Base-by-base conservation (phyloP, 1,140 invertebrate species). In the Panonychus citri region DNA sequence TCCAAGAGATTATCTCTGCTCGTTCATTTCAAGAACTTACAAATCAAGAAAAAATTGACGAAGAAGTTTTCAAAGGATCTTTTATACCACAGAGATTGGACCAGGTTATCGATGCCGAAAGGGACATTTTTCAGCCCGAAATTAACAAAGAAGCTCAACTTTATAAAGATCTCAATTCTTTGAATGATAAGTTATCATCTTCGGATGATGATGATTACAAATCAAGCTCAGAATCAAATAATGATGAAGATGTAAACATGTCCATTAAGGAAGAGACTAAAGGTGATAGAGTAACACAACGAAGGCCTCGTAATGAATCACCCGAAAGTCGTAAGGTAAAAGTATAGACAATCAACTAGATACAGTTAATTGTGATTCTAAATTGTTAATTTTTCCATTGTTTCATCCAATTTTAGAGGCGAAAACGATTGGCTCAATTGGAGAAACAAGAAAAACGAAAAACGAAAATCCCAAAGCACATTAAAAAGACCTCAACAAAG, bases 11-110 rank as follows among this genome's bases (percentile, higher is more conserved):
- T 15, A 63, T 70, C 15, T 55, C 64, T 13, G 53, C 59, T 10
- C 61, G 70, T 51, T 63, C 64, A 8, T 49, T 61, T 34, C 17
- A 55, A n/a, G 67, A 70, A 39, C 54, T 68, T 17, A 64, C 64
- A 13, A 65, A 70, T 42, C 62, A 71, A 57, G 63, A 69, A 10
- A 70, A 71, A 57, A 57, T 71, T 24, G 70, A 72, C 56, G 71
- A 73, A 58, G 69, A 72, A 65, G 85, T 95, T 30, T 98, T 98
- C 69, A 90, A 93, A 66, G 79, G 88, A 67, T 77, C 81, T 13
- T 97, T 81, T 66, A 97, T 99, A 68, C 93, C 94, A 24, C 82
- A 93, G 69, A 81, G 82, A 60, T 73, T 99, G n/a, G 81, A 80
- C 62, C 82, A 97, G 73, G 82, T 94, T 15, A 77, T 84, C 27